Evolutionary conservation across 2,888 invertebrate species (phyloP).

Genomic region (Drosophila seclusa): DNA sequence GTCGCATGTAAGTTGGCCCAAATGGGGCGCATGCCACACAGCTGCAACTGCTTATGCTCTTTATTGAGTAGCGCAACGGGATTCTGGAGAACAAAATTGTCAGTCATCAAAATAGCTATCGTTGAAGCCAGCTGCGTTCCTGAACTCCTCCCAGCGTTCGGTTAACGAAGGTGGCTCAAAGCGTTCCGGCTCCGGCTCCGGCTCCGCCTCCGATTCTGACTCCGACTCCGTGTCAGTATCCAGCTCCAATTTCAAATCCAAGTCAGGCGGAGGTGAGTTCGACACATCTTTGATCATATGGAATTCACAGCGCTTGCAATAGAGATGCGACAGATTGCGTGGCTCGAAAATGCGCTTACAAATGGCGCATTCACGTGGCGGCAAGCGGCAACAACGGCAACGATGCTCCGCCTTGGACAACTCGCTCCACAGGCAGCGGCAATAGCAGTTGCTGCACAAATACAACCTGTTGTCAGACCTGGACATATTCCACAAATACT

Average conservation of each 20-base stretch:
- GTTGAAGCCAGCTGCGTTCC: conserved; percentile 30
- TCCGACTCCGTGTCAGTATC: conserved; percentile 17
- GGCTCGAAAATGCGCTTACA: conserved; percentile 54
- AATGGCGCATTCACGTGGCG: conserved; percentile 36
- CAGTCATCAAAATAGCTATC: conserved; percentile 18
- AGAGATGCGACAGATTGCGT: background rate
- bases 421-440: conserved; percentile 45
- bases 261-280: conserved; percentile 20
- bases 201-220: conserved; percentile 6
- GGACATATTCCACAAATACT: conserved; percentile 4
- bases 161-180: conserved; percentile 15
- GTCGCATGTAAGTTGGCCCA: conserved; percentile 19
- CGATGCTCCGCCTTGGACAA: conserved; percentile 52
- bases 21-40: conserved; percentile 23
- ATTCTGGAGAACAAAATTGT: background rate
- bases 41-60: background rate
- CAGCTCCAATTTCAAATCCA: conserved; percentile 22
- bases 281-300: conserved; percentile 30
- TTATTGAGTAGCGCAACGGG: background rate
- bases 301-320: conserved; percentile 63
- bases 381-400: conserved; percentile 42
- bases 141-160: conserved; percentile 51
- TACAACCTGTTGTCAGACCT: conserved; percentile 24
- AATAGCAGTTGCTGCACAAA: conserved; percentile 49
- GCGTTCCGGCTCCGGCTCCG: conserved; percentile 1